These are phyloP conservation scores for Hybos culiciformis DNA, from an alignment of 2,888 invertebrate genomes.

Conservation along the genomic window DNA sequence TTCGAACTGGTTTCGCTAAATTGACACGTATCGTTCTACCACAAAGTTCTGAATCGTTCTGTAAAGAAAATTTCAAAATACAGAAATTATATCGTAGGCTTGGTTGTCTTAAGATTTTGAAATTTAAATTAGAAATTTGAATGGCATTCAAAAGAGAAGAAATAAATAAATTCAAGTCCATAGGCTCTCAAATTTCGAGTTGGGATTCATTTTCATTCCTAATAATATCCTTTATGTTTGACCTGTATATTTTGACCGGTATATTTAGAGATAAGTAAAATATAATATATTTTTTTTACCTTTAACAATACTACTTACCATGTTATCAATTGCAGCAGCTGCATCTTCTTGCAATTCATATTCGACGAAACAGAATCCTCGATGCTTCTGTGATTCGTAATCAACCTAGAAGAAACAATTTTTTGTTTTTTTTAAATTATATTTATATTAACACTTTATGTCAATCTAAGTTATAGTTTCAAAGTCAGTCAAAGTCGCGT, in stretches of 20 bases:
- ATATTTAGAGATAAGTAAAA: too few species aligned
- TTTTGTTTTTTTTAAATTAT: background rate
- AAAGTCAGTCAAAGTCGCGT: too few species aligned
- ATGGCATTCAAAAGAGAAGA: too few species aligned
- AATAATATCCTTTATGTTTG: too few species aligned
- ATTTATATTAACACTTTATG: too few species aligned
- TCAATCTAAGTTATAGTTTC: too few species aligned
- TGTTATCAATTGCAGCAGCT: constrained; percentile 96
- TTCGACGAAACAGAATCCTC: constrained; percentile 98
- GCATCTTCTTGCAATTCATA: constrained; percentile 97
- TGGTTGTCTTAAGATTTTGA: too few species aligned
- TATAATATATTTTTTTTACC: background rate
- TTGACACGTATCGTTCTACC: constrained; percentile 93
- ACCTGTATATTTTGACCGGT: too few species aligned
- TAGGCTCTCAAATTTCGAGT: too few species aligned
- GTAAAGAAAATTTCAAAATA: constrained; percentile 16
- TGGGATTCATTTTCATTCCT: too few species aligned
- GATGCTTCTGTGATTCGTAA: constrained; percentile 92
- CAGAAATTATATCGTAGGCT: background rate
- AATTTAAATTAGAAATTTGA: too few species aligned
- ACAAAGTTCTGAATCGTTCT: constrained; percentile 97
- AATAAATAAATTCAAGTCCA: too few species aligned
- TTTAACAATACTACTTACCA: constrained; percentile 46
- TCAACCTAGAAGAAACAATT: constrained; percentile 43
- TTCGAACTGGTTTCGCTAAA: constrained; percentile 90